Conservation (phyloP, 1,140 invertebrate species). For the Plutomurus gul region DNA sequence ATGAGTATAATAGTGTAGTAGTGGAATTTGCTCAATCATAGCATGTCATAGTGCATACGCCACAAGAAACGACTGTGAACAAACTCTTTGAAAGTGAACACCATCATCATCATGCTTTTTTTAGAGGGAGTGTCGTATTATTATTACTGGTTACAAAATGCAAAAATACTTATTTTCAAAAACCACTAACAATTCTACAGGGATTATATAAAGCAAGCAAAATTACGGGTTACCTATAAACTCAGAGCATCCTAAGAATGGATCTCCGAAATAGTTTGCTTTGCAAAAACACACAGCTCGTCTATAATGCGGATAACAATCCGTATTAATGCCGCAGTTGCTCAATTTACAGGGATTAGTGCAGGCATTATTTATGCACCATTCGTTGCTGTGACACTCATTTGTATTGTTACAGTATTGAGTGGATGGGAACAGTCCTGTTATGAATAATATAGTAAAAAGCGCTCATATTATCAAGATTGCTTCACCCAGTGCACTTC, state of each 20-base stretch:
- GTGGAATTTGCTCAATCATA: neutral
- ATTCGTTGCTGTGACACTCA: constrained; percentile 62
- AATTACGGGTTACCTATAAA: neutral
- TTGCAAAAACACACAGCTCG: constrained; percentile 73
- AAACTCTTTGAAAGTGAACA: neutral
- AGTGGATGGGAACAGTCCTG: constrained; percentile 20
- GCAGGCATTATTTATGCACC: constrained; percentile 63
- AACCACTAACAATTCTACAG: too few species aligned
- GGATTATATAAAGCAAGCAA: neutral
- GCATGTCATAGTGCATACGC: constrained; percentile 10
- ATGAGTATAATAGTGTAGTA: neutral
- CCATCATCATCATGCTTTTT: constrained; percentile 20
- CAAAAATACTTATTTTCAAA: too few species aligned
- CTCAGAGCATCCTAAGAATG: constrained; percentile 57
- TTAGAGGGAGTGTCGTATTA: neutral
- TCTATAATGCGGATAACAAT: constrained; percentile 65
- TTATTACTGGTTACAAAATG: neutral
- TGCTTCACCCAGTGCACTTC: neutral
- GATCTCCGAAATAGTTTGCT: constrained; percentile 60
- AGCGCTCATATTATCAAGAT: neutral
- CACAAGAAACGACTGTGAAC: neutral
- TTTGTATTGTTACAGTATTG: constrained; percentile 53
- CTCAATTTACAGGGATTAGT: constrained; percentile 63
- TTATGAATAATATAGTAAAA: neutral
- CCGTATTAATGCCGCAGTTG: constrained; percentile 68